Percentiles rank a stretch among this genome's conserved stretches.
Evolutionary conservation across 2,113 vertebrate genomes (phyloP).

Genomic region (Psettodes erumei): DNA sequence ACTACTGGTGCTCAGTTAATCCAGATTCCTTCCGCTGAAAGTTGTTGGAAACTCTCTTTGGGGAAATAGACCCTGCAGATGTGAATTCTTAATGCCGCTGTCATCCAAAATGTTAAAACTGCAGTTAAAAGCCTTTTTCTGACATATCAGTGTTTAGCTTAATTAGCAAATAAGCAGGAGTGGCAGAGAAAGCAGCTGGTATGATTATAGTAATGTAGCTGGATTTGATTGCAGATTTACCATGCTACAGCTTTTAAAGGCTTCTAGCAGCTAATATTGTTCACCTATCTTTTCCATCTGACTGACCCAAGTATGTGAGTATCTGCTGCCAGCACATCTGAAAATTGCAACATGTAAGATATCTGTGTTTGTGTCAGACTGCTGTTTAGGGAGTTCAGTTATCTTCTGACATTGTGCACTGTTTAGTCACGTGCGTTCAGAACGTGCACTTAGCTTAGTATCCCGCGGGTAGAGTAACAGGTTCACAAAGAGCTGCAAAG

Average conservation of each 20-base stretch:
- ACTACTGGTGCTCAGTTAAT: constrained; percentile 35
- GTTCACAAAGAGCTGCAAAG: neutral
- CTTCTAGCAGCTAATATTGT: neutral
- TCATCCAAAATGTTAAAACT: constrained; percentile 27
- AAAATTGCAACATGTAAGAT: constrained; percentile 14
- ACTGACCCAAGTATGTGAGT: constrained; percentile 7
- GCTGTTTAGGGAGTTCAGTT: constrained; percentile 7
- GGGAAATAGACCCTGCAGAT: constrained; percentile 49
- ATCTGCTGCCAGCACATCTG: neutral
- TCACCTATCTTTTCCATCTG: neutral
- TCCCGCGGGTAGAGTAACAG: neutral
- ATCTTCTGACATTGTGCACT: neutral
- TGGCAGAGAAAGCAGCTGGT: constrained; percentile 3
- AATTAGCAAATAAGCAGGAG: constrained; percentile 9
- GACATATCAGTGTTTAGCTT: constrained; percentile 17
- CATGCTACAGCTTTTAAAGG: neutral
- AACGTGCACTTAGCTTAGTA: neutral
- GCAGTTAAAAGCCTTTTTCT: neutral
- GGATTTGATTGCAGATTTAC: neutral
- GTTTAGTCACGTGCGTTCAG: neutral
- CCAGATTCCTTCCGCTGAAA: constrained; percentile 40
- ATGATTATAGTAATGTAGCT: neutral
- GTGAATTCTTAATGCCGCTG: constrained; percentile 43
- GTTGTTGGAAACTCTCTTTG: constrained; percentile 35
- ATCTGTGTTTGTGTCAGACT: constrained; percentile 35